Evolutionary conservation across 2,797 vertebrate species (phyloP).

Genomic region (Coluber constrictor): DNA sequence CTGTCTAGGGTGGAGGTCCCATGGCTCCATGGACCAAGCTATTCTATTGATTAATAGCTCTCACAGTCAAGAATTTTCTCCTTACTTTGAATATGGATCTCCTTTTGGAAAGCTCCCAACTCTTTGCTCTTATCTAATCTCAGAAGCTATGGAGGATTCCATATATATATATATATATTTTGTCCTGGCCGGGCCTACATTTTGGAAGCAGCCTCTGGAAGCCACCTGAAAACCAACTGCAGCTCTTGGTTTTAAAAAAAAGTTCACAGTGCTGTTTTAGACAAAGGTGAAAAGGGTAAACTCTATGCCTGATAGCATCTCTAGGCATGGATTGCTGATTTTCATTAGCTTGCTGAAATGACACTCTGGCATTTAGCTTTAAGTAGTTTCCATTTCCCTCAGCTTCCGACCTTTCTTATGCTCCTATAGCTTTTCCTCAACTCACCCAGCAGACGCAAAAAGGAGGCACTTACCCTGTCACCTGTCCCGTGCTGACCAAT

Average conservation of each 20-base stretch:
- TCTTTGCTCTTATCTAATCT: neutral
- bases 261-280: neutral
- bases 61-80: neutral
- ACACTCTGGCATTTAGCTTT: slow-evolving; percentile 64
- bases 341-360: slow-evolving; percentile 46
- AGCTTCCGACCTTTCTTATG: slow-evolving; percentile 54
- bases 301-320: neutral
- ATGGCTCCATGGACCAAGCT: neutral
- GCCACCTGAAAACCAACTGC: neutral
- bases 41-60: neutral
- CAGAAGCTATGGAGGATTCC: neutral
- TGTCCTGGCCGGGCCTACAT: neutral
- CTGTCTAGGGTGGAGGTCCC: neutral
- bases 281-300: neutral
- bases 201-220: neutral
- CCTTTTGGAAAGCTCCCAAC: neutral
- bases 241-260: neutral
- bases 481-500: neutral
- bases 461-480: neutral
- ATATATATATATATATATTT: neutral
- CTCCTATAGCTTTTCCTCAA: slow-evolving; percentile 22
- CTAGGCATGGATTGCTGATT: neutral
- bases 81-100: neutral
- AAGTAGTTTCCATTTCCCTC: slow-evolving; percentile 50
- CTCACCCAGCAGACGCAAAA: neutral